phyloP scores from a whole-genome alignment of 2,888 invertebrate species.

The Leistus spinibarbis region DNA sequence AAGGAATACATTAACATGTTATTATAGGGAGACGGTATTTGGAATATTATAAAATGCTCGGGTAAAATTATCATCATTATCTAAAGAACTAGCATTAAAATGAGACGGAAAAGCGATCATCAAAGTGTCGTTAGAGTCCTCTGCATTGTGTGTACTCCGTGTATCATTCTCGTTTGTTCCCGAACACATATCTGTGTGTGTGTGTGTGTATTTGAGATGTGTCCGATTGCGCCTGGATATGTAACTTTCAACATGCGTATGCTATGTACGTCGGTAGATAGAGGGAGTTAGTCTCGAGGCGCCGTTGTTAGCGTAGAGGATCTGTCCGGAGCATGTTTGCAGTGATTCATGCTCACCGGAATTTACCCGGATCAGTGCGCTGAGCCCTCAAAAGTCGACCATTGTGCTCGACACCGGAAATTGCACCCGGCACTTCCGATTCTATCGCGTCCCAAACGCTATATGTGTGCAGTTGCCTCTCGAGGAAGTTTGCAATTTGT shows the following conservation, averaged over 20 bases:
- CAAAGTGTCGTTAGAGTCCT: slow-evolving; percentile 1
- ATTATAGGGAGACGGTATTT: not conserved
- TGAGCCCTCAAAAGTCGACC: slow-evolving; percentile 24
- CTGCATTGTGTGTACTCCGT: not conserved
- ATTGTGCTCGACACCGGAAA: slow-evolving; percentile 34
- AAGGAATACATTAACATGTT: too few species aligned
- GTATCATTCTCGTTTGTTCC: not conserved
- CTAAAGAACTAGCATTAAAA: not conserved
- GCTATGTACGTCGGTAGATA: not conserved
- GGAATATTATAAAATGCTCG: not conserved
- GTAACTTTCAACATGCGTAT: not conserved
- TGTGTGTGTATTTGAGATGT: not conserved
- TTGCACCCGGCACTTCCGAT: slow-evolving; percentile 35
- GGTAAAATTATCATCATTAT: not conserved
- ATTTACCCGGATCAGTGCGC: slow-evolving; percentile 22
- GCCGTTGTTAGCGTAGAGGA: slow-evolving; percentile 8
- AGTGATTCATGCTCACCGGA: slow-evolving; percentile 25
- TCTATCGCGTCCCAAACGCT: not conserved
- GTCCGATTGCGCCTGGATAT: not conserved
- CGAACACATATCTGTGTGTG: not conserved
- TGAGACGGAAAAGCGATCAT: slow-evolving; percentile 1
- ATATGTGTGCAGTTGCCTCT: not conserved
- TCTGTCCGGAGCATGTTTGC: slow-evolving; percentile 24
- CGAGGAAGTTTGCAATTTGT: slow-evolving; percentile 31
- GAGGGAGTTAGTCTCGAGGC: not conserved